Base-by-base conservation (phyloP, 2,113 vertebrate genomes). In the Xiphophorus maculatus region DNA sequence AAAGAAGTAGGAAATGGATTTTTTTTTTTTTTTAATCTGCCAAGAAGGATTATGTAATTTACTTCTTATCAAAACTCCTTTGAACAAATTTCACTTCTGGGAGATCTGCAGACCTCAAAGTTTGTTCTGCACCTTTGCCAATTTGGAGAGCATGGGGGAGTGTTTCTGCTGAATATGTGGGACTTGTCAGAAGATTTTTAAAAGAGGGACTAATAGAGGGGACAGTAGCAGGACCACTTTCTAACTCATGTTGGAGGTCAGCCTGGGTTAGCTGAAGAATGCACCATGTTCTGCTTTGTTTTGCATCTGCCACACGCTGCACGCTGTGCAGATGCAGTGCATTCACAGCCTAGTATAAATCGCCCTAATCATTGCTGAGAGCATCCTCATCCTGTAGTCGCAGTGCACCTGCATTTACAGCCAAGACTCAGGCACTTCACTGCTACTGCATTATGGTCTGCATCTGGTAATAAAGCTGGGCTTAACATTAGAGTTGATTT, bases 31-130 rank as follows among this genome's bases (percentile, higher is more conserved):
- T 33, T 80, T 42, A 69, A 69, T 84, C 87, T 87, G 83, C 81
- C 83, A 85, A 79, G 61, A 79, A 54, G 82, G 85, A 90, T 90
- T 86, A 84, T 88, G 81, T 74, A 83, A 89, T 89, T 87, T 81
- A 66, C 69, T 80, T 86, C 83, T 93, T 88, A 88, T 89, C 87
- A 84, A 75, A 87, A 66, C 69, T 83, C 75, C 73, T 86, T 81
- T 88, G 84, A 89, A 76, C 74, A 75, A 85, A 83, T 90, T 83
- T 76, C 54, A 78, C 82, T 75, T 71, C 48, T 78, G 69, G 84
- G 83, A 79, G 81, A 84, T 86, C 61, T 70, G 60, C 58, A 76
- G 63, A 74, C 81, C 79, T 87, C 76, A 78, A 82, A 74, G 66
- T 84, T 83, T 84, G 65, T 77, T 77, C 73, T 74, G 69, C 60